Percentiles rank a stretch among this genome's conserved stretches.
Conservation (phyloP, 2,797 vertebrate genomes). For the Sciurus vulgaris region DNA sequence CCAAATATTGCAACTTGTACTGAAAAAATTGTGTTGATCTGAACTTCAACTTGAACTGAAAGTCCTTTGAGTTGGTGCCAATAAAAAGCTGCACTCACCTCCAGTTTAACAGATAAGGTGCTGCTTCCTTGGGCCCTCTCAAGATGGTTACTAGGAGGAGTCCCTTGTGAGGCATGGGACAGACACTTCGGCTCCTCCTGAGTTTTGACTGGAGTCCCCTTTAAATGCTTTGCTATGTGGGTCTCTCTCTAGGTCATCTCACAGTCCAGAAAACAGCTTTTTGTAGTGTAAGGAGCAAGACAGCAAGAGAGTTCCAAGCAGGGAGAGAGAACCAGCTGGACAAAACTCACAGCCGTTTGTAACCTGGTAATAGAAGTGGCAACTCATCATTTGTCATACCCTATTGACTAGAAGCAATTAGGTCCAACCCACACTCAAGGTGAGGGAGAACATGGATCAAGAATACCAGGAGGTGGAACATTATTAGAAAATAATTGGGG, state of each 20-base stretch:
- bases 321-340: background rate
- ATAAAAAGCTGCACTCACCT: background rate
- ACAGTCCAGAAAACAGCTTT: background rate
- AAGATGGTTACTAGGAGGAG: background rate
- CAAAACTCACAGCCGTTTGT: background rate
- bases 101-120: background rate
- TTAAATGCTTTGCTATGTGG: background rate
- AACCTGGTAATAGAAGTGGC: background rate
- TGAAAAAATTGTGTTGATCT: background rate
- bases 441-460: background rate
- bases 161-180: fast-evolving
- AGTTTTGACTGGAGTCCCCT: background rate
- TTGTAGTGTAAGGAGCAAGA: background rate
- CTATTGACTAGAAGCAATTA: background rate
- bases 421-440: background rate
- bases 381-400: background rate
- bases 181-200: background rate
- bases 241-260: background rate
- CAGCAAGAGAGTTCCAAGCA: background rate
- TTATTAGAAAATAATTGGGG: background rate
- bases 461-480: no score
- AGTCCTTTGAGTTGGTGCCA: background rate
- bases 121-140: background rate
- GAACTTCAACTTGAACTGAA: background rate
- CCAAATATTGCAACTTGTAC: background rate